Conservation (phyloP, 2,113 vertebrate species). For the Peromyscus leucopus region DNA sequence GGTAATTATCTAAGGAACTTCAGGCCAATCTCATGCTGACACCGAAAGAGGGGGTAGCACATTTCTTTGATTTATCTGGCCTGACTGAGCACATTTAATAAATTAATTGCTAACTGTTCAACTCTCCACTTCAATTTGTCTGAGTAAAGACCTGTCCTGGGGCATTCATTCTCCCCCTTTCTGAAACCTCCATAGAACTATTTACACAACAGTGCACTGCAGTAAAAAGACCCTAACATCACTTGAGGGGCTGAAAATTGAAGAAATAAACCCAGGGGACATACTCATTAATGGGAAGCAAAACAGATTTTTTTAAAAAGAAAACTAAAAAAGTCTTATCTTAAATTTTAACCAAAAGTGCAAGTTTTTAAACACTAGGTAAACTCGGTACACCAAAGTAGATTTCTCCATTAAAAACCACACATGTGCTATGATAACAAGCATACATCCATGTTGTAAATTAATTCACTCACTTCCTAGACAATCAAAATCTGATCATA, state of each 20-base stretch:
- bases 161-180: not conserved
- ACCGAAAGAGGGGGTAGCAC: not conserved
- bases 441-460: not conserved
- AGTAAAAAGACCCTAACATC: not conserved
- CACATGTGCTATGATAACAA: not conserved
- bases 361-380: not conserved
- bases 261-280: not conserved
- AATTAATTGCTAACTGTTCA: conserved; percentile 57
- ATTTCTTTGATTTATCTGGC: conserved; percentile 63
- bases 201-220: not conserved
- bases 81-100: conserved; percentile 62
- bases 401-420: not conserved
- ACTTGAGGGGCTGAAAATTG: not conserved
- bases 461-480: not conserved
- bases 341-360: not conserved
- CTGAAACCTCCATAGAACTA: not conserved
- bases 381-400: not conserved
- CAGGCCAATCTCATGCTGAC: not conserved
- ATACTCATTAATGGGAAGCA: not conserved
- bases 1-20: conserved; percentile 18
- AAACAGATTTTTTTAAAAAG: not conserved
- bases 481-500: not conserved
- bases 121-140: conserved; percentile 58
- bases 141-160: conserved; percentile 20
- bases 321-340: not conserved